These are phyloP conservation scores for Drosophila merina DNA, from an alignment of 2,888 invertebrate genomes.

Conservation along the genomic window DNA sequence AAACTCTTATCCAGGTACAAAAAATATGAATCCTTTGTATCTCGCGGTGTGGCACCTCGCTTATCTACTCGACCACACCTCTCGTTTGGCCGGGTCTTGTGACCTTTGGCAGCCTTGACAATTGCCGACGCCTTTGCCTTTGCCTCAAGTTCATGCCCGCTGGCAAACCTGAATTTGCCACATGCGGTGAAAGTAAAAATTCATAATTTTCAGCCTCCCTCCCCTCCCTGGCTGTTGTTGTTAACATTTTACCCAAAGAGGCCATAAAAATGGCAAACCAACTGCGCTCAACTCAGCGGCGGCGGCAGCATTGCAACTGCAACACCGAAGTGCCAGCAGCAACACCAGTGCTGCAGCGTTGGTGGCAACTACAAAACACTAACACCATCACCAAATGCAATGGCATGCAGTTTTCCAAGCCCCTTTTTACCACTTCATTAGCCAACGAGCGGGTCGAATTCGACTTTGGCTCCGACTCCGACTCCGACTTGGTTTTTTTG, in stretches of 20 bases:
- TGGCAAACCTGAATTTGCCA: slow-evolving; percentile 67
- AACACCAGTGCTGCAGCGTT: slow-evolving; percentile 21
- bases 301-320: slow-evolving; percentile 17
- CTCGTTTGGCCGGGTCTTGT: slow-evolving; percentile 26
- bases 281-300: slow-evolving; percentile 39
- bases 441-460: slow-evolving; percentile 42
- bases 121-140: slow-evolving; percentile 52
- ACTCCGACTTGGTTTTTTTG: slow-evolving; percentile 3
- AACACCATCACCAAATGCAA: slow-evolving; percentile 44
- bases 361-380: slow-evolving; percentile 36
- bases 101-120: slow-evolving; percentile 71
- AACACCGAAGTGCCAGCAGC: slow-evolving; percentile 1
- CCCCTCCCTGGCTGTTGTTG: slow-evolving; percentile 31
- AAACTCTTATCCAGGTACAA: neutral
- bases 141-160: slow-evolving; percentile 66
- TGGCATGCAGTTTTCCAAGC: slow-evolving; percentile 61
- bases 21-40: slow-evolving; percentile 4
- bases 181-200: slow-evolving; percentile 82
- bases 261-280: slow-evolving; percentile 68
- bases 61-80: slow-evolving; percentile 69
- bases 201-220: slow-evolving; percentile 76
- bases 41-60: slow-evolving; percentile 6
- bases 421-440: slow-evolving; percentile 78
- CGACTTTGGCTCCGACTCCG: slow-evolving; percentile 11
- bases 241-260: slow-evolving; percentile 63